Conservation (phyloP, 2,797 vertebrate genomes). For the Trematomus bernacchii region DNA sequence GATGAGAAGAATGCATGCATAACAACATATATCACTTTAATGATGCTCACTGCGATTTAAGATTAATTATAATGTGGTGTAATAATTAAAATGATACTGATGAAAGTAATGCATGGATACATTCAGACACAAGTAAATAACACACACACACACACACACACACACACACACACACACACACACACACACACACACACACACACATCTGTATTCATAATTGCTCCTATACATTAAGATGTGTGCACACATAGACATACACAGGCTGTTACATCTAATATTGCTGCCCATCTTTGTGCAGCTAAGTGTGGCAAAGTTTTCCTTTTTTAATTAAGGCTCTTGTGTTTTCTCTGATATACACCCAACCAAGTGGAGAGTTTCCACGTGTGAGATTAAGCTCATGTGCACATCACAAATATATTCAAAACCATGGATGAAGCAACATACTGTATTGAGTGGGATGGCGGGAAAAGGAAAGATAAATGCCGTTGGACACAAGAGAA, state of each 20-base stretch:
- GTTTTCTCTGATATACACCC: conserved; percentile 72
- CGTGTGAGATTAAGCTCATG: conserved; percentile 57
- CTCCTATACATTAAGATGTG: neutral
- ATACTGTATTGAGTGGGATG: conserved; percentile 41
- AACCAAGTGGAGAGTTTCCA: conserved; percentile 67
- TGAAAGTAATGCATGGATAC: conserved; percentile 30
- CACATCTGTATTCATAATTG: conserved; percentile 1
- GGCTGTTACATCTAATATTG: conserved; percentile 34
- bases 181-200: neutral
- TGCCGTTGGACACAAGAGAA: conserved; percentile 17
- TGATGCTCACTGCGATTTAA: conserved; percentile 31
- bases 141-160: neutral
- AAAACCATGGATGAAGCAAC: conserved; percentile 32
- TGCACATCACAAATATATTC: conserved; percentile 26
- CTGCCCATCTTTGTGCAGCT: conserved; percentile 61
- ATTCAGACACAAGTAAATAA: conserved; percentile 8
- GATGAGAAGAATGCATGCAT: conserved; percentile 25
- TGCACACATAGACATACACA: conserved; percentile 2
- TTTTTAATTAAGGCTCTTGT: conserved; percentile 78
- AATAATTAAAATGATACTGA: conserved; percentile 59
- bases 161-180: no score
- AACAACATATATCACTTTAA: conserved; percentile 40
- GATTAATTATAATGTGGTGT: conserved; percentile 58
- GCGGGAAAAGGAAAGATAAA: conserved; percentile 12
- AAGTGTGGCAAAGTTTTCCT: conserved; percentile 64